phyloP scores from a whole-genome alignment of 2,888 invertebrate genomes.

The Branchellion lobata region DNA sequence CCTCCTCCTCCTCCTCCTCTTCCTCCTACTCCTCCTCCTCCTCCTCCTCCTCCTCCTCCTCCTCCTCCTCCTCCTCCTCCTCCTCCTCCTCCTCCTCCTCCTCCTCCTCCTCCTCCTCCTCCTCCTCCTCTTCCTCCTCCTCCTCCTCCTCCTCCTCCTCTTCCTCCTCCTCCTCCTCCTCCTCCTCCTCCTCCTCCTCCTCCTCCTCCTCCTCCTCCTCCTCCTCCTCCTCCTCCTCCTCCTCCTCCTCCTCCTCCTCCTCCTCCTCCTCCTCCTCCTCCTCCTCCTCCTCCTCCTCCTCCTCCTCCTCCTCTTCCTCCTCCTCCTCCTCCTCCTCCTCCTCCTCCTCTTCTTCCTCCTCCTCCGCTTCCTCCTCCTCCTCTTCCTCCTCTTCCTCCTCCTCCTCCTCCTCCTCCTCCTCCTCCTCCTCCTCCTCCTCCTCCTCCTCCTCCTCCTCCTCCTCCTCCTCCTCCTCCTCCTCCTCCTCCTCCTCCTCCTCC shows the following conservation, averaged over 20 bases:
- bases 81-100: conserved; percentile 1
- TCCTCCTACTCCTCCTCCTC: no score
- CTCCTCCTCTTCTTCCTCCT: no score
- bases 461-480: conserved; percentile 24
- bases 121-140: background rate
- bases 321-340: background rate
- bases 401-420: background rate
- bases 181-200: background rate
- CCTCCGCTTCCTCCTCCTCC: no score
- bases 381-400: background rate
- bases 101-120: conserved; percentile 25
- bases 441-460: background rate
- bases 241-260: background rate
- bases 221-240: background rate
- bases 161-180: background rate
- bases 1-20: conserved; percentile 33
- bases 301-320: background rate
- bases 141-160: background rate
- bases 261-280: background rate
- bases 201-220: conserved; percentile 4
- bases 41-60: background rate
- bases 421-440: background rate
- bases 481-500: background rate
- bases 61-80: conserved; percentile 39
- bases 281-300: background rate